Conservation (phyloP, 2,888 invertebrate species). For the Fragum sueziense region DNA sequence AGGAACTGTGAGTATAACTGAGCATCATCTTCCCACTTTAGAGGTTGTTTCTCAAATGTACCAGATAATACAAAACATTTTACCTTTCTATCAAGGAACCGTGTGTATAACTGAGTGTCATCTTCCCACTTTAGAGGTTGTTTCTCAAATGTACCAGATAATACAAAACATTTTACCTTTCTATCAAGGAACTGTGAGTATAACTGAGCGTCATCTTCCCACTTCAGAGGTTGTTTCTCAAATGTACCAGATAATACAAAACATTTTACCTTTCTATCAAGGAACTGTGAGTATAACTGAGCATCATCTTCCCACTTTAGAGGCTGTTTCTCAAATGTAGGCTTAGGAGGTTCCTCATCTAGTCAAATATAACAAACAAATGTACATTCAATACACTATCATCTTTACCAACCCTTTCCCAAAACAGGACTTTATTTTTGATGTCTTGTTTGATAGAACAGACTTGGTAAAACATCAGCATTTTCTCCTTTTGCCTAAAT, state of each 20-base stretch:
- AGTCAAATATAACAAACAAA: too few relatives aligned
- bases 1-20: conserved; percentile 81
- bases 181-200: conserved; percentile 81
- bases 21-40: conserved; percentile 82
- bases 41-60: conserved; percentile 77
- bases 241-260: too few relatives aligned
- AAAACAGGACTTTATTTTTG: too few relatives aligned
- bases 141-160: conserved; percentile 80
- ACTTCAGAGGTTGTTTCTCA: conserved; percentile 78
- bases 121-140: conserved; percentile 80
- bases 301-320: conserved; percentile 82
- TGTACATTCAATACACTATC: too few relatives aligned
- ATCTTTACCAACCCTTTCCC: too few relatives aligned
- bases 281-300: conserved; percentile 80
- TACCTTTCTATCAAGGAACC: conserved; percentile 81
- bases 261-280: conserved; percentile 81
- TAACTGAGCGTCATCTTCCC: conserved; percentile 82
- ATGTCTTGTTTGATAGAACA: too few relatives aligned
- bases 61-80: too few relatives aligned
- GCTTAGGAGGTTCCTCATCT: conserved; percentile 80
- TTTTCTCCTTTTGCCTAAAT: too few relatives aligned
- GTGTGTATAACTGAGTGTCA: conserved; percentile 81
- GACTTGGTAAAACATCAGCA: too few relatives aligned
- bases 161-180: too few relatives aligned
- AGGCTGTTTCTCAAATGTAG: conserved; percentile 78